phyloP scores from a whole-genome alignment of 2,113 vertebrate species.

The Theropithecus gelada region DNA sequence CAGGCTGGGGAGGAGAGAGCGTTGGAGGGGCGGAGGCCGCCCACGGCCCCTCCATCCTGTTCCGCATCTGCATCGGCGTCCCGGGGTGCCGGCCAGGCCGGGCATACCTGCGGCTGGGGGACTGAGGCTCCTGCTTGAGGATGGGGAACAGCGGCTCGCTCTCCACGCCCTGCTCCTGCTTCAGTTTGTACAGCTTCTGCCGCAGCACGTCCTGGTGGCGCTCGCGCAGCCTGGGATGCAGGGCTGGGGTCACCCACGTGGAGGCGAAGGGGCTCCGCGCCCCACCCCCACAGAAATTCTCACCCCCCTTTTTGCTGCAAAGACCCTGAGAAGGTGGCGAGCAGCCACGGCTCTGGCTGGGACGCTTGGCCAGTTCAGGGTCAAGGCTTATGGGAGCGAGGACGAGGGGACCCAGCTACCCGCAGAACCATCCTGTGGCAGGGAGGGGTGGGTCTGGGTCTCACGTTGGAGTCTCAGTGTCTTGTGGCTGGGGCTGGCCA shows the following conservation, averaged over 20 bases:
- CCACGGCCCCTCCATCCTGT: fast-evolving
- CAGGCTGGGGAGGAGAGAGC: slow-evolving; percentile 61
- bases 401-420: not conserved
- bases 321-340: too few relatives aligned
- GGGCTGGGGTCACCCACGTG: not conserved
- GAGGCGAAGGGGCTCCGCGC: not conserved
- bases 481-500: not conserved
- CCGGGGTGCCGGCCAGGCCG: not conserved
- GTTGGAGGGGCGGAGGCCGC: not conserved
- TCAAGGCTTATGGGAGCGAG: not conserved
- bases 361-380: not conserved
- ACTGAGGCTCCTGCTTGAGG: slow-evolving; percentile 88
- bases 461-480: too few relatives aligned
- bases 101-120: slow-evolving; percentile 79
- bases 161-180: slow-evolving; percentile 98
- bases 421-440: fast-evolving
- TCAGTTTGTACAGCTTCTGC: slow-evolving; percentile 97
- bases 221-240: slow-evolving; percentile 89
- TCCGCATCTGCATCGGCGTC: too few relatives aligned
- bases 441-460: fast-evolving
- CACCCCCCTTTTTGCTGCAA: not conserved
- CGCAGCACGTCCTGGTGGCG: slow-evolving; percentile 97
- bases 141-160: slow-evolving; percentile 96
- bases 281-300: not conserved
- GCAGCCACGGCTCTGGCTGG: not conserved